phyloP scores from a whole-genome alignment of 2,888 invertebrate species.

The Nomada ferruginata region DNA sequence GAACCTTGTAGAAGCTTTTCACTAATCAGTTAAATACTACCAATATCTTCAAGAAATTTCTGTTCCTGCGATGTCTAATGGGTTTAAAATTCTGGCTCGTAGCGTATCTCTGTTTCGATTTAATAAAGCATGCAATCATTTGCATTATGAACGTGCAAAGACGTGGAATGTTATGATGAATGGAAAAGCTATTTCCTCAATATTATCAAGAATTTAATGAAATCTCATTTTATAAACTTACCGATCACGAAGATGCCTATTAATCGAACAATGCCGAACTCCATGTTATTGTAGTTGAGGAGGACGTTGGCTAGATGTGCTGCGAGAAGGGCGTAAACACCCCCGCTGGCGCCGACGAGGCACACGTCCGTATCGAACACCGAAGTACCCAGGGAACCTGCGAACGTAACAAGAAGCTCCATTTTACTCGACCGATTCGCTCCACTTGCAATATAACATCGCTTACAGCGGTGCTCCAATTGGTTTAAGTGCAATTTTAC shows the following conservation, averaged over 20 bases:
- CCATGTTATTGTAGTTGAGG: conserved; percentile 97
- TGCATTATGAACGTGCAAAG: no score
- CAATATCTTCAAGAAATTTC: no score
- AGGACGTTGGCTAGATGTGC: conserved; percentile 98
- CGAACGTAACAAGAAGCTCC: conserved; percentile 32
- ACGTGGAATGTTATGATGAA: no score
- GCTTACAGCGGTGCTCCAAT: neutral
- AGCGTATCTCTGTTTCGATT: no score
- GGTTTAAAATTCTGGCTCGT: no score
- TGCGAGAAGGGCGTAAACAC: conserved; percentile 97
- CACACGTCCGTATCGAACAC: conserved; percentile 97
- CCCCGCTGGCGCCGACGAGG: conserved; percentile 98
- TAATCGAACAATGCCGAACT: conserved; percentile 94
- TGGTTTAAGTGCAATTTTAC: neutral
- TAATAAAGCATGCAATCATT: no score
- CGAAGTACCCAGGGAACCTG: conserved; percentile 91
- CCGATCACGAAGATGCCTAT: conserved; percentile 96
- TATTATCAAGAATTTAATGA: no score
- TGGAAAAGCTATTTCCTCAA: no score
- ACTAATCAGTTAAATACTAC: no score
- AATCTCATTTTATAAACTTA: conserved; percentile 83
- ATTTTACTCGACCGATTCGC: neutral
- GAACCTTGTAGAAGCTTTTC: no score
- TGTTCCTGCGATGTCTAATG: no score
- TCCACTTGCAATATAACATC: neutral